phyloP scores from a whole-genome alignment of 2,113 vertebrate genomes.

The Aspidoscelis tigris region DNA sequence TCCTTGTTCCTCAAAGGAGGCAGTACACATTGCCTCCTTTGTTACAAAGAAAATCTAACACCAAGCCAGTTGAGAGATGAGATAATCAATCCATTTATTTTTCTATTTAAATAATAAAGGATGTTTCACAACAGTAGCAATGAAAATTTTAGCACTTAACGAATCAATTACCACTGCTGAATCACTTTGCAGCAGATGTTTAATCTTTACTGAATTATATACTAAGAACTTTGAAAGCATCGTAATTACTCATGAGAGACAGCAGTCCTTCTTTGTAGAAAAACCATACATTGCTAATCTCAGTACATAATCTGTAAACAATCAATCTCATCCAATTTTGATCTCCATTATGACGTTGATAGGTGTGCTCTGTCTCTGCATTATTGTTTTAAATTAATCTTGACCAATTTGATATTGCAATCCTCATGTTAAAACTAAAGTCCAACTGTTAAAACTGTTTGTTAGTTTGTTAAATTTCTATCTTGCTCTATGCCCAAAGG shows the following conservation, averaged over 20 bases:
- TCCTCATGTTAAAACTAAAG: neutral
- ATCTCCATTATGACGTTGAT: neutral
- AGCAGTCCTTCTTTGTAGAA: neutral
- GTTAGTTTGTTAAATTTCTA: no score
- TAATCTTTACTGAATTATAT: neutral
- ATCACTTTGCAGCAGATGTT: constrained; percentile 18
- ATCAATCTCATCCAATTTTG: neutral
- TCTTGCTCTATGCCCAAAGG: no score
- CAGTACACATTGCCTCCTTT: neutral
- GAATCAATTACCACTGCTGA: neutral
- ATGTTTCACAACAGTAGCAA: constrained; percentile 15
- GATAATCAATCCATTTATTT: neutral
- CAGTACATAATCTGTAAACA: no score
- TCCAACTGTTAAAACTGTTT: no score
- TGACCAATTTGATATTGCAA: neutral
- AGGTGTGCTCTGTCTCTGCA: neutral
- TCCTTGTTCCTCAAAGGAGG: neutral
- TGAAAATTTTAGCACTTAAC: neutral
- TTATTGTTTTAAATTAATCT: neutral
- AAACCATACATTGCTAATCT: neutral
- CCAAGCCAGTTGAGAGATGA: neutral
- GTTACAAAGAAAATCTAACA: neutral
- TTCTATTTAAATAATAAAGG: neutral
- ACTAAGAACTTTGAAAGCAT: neutral
- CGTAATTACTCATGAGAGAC: no score